Conservation (phyloP, 2,888 invertebrate species). For the Agonopterix heracliana region DNA sequence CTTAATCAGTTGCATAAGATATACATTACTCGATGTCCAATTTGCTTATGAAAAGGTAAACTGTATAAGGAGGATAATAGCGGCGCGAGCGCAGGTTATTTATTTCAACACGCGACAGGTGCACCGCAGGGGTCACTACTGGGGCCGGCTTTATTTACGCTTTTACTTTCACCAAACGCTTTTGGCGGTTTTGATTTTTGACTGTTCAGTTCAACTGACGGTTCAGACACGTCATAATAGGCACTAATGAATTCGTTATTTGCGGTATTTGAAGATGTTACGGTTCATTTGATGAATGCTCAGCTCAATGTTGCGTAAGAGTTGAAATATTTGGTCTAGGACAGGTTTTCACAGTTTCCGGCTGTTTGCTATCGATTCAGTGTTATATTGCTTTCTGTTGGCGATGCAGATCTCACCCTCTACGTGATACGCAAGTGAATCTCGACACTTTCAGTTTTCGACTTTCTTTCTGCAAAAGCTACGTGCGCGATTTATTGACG, state of each 20-base stretch:
- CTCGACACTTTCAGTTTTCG: conserved; percentile 42
- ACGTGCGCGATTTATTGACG: conserved; percentile 31
- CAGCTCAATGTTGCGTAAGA: not conserved
- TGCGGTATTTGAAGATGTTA: conserved; percentile 4
- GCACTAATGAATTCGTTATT: conserved; percentile 4
- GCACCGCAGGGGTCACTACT: conserved; percentile 45
- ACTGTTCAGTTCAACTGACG: conserved; percentile 13
- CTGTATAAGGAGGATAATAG: conserved; percentile 7
- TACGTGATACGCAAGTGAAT: conserved; percentile 34
- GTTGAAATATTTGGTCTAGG: not conserved
- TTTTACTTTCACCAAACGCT: conserved; percentile 59
- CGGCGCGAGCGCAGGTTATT: conserved; percentile 1
- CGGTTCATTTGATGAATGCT: not conserved
- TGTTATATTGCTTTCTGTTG: not conserved
- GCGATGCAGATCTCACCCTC: conserved; percentile 33
- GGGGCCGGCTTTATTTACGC: conserved; percentile 43
- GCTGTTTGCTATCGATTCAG: conserved; percentile 3
- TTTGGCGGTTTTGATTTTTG: conserved; percentile 21
- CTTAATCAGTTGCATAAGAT: conserved; percentile 15
- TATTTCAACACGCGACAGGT: conserved; percentile 32
- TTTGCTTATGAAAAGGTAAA: conserved; percentile 9
- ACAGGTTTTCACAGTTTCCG: conserved; percentile 1
- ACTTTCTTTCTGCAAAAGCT: conserved; percentile 46
- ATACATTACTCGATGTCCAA: conserved; percentile 4
- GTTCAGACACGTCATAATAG: not conserved